These are phyloP conservation scores for Cassiopea andromeda DNA, from an alignment of 30 jellyfish, hydroid and myxozoan genomes.

Conservation along the genomic window DNA sequence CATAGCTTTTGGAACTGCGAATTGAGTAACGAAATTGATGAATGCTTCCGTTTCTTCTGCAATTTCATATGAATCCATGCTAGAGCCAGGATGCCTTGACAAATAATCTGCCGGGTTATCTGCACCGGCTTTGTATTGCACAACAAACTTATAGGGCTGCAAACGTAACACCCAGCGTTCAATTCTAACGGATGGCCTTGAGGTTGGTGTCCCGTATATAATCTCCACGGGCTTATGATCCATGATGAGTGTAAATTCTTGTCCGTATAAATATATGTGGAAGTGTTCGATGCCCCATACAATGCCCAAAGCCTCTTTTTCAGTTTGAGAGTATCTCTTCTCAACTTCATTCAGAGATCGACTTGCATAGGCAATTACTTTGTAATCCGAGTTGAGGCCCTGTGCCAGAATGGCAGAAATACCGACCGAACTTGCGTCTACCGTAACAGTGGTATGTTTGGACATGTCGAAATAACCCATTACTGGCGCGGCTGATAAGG, in stretches of 20 bases:
- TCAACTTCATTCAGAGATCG: constrained; percentile 11
- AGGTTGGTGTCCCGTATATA: background rate
- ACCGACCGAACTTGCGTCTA: constrained; percentile 53
- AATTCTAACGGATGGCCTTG: too few species aligned
- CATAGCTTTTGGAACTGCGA: constrained; percentile 18
- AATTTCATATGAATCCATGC: background rate
- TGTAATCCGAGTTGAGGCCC: background rate
- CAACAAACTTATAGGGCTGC: background rate
- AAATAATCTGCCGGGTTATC: constrained; percentile 45
- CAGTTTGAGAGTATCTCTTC: constrained; percentile 40
- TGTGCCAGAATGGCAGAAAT: constrained; percentile 33
- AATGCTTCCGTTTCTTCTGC: background rate
- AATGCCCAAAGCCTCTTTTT: constrained; percentile 39
- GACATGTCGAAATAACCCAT: constrained; percentile 42
- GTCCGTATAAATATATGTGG: constrained; percentile 16
- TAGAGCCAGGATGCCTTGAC: constrained; percentile 16
- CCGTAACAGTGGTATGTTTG: constrained; percentile 1
- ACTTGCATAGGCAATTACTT: constrained; percentile 28
- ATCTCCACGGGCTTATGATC: constrained; percentile 57
- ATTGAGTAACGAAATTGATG: background rate
- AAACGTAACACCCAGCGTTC: too few species aligned
- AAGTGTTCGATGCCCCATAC: constrained; percentile 41
- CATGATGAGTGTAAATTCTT: constrained; percentile 16
- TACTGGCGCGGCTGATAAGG: constrained; percentile 52
- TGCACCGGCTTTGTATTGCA: constrained; percentile 20